Evolutionary conservation across 2,888 invertebrate species (phyloP).

Genomic region (Leptinotarsa peninsularis): DNA sequence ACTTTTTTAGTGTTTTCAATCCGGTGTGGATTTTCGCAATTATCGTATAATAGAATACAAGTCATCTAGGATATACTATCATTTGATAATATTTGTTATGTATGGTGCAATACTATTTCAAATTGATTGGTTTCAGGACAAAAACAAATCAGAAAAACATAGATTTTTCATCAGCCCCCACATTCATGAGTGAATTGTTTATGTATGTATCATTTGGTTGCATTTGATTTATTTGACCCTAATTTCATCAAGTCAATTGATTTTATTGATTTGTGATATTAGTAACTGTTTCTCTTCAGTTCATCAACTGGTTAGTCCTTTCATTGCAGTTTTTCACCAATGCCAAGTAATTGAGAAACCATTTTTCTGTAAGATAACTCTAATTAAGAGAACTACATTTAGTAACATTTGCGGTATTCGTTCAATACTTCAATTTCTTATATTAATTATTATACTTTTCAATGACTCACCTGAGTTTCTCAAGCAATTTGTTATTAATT

Average conservation of each 20-base stretch:
- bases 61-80: slow-evolving; percentile 29
- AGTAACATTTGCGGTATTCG: no score
- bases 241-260: slow-evolving; percentile 57
- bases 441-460: no score
- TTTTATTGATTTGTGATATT: slow-evolving; percentile 25
- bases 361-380: no score
- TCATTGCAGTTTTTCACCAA: not conserved
- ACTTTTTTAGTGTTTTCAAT: slow-evolving; percentile 61
- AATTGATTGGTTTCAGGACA: not conserved
- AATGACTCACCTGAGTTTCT: no score
- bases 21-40: slow-evolving; percentile 56
- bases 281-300: not conserved
- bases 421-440: no score
- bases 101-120: not conserved
- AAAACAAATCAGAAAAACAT: not conserved
- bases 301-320: not conserved
- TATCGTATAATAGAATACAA: slow-evolving; percentile 32
- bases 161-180: not conserved
- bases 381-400: no score
- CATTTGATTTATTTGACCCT: slow-evolving; percentile 49
- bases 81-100: not conserved
- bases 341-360: no score
- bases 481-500: no score
- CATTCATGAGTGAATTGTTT: slow-evolving; percentile 45
- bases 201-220: slow-evolving; percentile 39